phyloP scores from a whole-genome alignment of 2,797 vertebrate genomes.

The Sebastes minor region DNA sequence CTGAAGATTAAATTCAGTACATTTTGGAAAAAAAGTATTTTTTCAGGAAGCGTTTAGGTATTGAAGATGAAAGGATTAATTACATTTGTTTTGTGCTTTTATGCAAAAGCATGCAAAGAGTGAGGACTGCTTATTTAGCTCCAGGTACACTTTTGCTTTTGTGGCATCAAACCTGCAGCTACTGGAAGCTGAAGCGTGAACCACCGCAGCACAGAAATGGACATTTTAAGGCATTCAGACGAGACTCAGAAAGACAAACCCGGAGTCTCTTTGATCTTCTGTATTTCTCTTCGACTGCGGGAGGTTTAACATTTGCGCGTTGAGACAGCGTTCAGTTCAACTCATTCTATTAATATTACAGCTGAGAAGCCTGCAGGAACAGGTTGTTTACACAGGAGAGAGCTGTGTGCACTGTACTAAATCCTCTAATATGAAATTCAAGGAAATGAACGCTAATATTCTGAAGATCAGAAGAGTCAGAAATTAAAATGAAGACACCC shows the following conservation, averaged over 20 bases:
- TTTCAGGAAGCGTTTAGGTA: neutral
- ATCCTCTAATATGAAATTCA: conserved; percentile 18
- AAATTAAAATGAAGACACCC: neutral
- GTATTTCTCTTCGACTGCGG: conserved; percentile 8
- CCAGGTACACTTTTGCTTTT: neutral
- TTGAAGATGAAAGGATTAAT: neutral
- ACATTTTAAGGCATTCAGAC: conserved; percentile 24
- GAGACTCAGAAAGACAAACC: conserved; percentile 37
- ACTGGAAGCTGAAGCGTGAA: neutral
- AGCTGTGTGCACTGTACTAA: conserved; percentile 27
- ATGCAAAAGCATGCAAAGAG: neutral
- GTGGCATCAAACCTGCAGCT: conserved; percentile 5
- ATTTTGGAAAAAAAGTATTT: neutral
- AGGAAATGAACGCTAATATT: conserved; percentile 6
- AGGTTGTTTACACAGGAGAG: conserved; percentile 54
- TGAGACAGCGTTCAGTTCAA: conserved; percentile 20
- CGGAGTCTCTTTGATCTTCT: conserved; percentile 48
- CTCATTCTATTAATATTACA: conserved; percentile 61
- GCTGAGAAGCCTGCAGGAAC: conserved; percentile 46
- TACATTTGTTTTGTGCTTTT: neutral
- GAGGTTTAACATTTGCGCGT: conserved; percentile 29
- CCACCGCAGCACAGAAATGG: neutral
- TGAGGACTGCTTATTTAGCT: neutral
- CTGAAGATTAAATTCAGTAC: conserved; percentile 21
- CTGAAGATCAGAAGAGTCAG: neutral